phyloP scores from a whole-genome alignment of 2,888 invertebrate species.

The Drosophila austrosaltans region DNA sequence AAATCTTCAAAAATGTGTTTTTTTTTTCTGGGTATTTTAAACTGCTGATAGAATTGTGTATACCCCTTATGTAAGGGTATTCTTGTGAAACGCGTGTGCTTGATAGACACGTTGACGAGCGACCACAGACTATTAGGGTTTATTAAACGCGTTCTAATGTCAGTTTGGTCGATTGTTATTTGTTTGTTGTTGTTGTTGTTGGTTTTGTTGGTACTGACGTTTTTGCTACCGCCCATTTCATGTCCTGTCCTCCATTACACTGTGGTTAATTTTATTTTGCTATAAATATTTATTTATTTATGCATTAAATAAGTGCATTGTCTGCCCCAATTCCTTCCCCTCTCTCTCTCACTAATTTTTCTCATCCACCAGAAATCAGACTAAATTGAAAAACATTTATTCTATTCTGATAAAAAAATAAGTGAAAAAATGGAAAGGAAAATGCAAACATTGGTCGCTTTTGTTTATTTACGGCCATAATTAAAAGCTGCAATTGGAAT shows the following conservation, averaged over 20 bases:
- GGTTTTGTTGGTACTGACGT: constrained; percentile 9
- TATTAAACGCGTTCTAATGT: constrained; percentile 73
- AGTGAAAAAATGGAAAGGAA: not conserved
- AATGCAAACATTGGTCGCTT: constrained; percentile 43
- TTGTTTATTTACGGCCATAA: constrained; percentile 62
- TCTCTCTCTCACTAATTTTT: not conserved
- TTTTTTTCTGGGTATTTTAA: not conserved
- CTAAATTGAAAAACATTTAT: constrained; percentile 42
- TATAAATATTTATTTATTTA: constrained; percentile 57
- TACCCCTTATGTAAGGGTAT: constrained; percentile 21
- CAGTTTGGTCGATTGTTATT: constrained; percentile 28
- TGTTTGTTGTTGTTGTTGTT: not conserved
- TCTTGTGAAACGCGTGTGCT: constrained; percentile 22
- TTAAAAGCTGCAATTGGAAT: constrained; percentile 52
- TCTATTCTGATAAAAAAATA: constrained; percentile 19
- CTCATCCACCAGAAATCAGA: constrained; percentile 44
- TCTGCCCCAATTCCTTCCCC: not conserved
- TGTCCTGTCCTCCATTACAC: not conserved
- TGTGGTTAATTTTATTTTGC: constrained; percentile 57
- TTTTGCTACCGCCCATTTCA: not conserved
- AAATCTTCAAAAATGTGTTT: no score
- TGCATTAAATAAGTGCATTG: constrained; percentile 43
- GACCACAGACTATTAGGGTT: constrained; percentile 73
- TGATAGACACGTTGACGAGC: constrained; percentile 34
- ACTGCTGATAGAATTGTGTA: not conserved